Conservation (phyloP, 1,140 invertebrate species). For the Neelides sp. region DNA sequence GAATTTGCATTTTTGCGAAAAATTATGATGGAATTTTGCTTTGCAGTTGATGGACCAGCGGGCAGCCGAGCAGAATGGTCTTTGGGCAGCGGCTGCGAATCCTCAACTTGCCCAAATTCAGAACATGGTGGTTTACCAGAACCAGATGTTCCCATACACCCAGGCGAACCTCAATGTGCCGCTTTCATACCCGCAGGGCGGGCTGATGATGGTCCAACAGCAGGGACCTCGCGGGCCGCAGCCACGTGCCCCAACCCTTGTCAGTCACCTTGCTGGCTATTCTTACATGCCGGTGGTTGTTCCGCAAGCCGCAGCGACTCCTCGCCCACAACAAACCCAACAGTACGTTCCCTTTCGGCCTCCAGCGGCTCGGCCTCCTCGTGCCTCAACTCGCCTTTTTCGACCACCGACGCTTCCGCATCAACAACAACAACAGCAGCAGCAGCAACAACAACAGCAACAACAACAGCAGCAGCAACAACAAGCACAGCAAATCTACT, state of each 20-base stretch:
- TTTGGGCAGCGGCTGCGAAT: slow-evolving; percentile 17
- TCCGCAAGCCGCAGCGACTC: neutral
- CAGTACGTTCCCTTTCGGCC: too few relatives aligned
- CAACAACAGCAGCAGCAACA: slow-evolving; percentile 1
- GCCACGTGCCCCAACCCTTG: neutral
- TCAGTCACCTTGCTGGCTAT: slow-evolving; percentile 1
- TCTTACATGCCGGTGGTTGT: slow-evolving; percentile 3
- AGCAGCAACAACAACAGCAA: slow-evolving; percentile 14
- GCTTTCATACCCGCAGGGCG: slow-evolving; percentile 10
- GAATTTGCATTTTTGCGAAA: too few relatives aligned
- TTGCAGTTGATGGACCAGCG: slow-evolving; percentile 22
- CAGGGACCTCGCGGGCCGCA: slow-evolving; percentile 11
- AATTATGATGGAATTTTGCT: too few relatives aligned
- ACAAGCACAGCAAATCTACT: neutral
- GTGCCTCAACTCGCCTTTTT: too few relatives aligned
- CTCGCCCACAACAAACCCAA: neutral
- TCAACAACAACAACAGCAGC: slow-evolving; percentile 9
- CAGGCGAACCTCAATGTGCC: slow-evolving; percentile 12
- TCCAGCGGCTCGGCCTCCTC: too few relatives aligned
- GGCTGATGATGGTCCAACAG: slow-evolving; percentile 23
- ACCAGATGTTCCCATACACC: slow-evolving; percentile 28
- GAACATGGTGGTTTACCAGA: slow-evolving; percentile 30
- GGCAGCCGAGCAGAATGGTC: slow-evolving; percentile 18
- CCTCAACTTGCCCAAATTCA: slow-evolving; percentile 30
- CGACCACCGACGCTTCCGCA: too few relatives aligned